Percentiles rank a stretch among this genome's conserved stretches.
These are phyloP conservation scores for Horisme vitalbata DNA, from an alignment of 2,888 invertebrate species.

Conservation along the genomic window DNA sequence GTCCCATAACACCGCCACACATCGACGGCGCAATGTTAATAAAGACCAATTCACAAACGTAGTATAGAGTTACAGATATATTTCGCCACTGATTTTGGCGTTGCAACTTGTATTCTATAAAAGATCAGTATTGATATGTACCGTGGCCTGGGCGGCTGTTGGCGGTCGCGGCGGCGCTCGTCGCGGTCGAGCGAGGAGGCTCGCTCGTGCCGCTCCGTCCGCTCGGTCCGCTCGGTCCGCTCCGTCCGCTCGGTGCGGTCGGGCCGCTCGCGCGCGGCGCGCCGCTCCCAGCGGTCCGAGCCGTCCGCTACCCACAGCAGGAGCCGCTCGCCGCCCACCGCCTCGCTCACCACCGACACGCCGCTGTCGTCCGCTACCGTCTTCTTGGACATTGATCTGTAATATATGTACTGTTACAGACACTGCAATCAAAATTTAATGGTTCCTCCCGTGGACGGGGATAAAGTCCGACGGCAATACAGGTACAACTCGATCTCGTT, in stretches of 20 bases:
- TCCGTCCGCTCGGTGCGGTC: constrained; percentile 27
- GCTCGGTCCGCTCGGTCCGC: constrained; percentile 32
- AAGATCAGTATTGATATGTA: constrained; percentile 26
- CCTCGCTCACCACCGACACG: constrained; percentile 88
- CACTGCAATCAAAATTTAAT: too few relatives aligned
- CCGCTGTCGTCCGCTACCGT: constrained; percentile 90
- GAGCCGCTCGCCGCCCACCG: constrained; percentile 51
- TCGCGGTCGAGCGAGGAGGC: constrained; percentile 57
- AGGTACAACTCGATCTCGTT: too few relatives aligned
- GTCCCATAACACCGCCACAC: too few relatives aligned
- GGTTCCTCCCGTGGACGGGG: too few relatives aligned
- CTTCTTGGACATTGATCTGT: constrained; percentile 86
- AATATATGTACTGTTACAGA: too few relatives aligned
- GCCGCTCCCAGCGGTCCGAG: constrained; percentile 57
- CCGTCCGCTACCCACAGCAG: constrained; percentile 74
- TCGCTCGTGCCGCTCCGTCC: constrained; percentile 41
- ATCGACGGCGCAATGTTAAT: too few relatives aligned
- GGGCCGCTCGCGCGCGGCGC: constrained; percentile 49
- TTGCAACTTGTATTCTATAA: too few relatives aligned
- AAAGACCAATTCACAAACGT: too few relatives aligned
- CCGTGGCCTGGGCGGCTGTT: constrained; percentile 38
- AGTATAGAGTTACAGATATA: too few relatives aligned
- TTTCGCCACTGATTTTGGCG: too few relatives aligned
- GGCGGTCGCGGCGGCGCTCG: constrained; percentile 48
- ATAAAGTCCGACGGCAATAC: too few relatives aligned